Base-by-base conservation (phyloP, 1,140 invertebrate species). In the Bemisia tabaci region DNA sequence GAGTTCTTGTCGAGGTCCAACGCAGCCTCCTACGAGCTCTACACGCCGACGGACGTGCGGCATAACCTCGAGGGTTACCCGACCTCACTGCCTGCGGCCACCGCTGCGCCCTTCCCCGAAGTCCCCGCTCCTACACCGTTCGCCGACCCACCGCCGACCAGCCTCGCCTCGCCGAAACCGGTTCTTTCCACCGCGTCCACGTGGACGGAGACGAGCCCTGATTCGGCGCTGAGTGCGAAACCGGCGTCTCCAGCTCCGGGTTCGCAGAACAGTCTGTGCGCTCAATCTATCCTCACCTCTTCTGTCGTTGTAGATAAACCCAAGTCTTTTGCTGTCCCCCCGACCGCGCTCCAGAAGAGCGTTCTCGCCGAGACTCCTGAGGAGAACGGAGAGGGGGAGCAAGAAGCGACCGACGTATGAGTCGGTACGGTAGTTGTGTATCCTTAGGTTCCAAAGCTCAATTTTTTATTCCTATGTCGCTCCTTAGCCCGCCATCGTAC, bases 51-150 rank as follows among this genome's bases (percentile, higher is more conserved):
- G 2, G 86, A 88, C 71, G 82, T 89, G 21, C 82, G 89, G 67
- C 89, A 90, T 73, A 90, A 88, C 1, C 83, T 85, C 26, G 89
- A 90, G 70, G 88, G 89, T 1, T 91, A 91, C 75, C 88, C 88
- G 0, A 83, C 77, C 64, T 74, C 75, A 2, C 69, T 72, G 39
- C 75, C 78, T 62, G 74, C 75, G 33, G 74, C 73, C 59, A 70
- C 70, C 12, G 66, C 66, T 17, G 65, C 67, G 17, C 66, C 33
- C 5, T 48, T 48, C 33, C 33, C 33, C 33, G 33, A 48, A 5
- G 33, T 48, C 33, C 33, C 33, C 33, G 33, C 33, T 17, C 33
- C 33, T 5, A 48, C 33, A 9, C 33, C 33, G 17, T 48, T 48
- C 33, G 33, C 33, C 33, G 33, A 48, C 33, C 33, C 33, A 5